phyloP scores from a whole-genome alignment of 2,888 invertebrate genomes.

The Euplexia lucipara region DNA sequence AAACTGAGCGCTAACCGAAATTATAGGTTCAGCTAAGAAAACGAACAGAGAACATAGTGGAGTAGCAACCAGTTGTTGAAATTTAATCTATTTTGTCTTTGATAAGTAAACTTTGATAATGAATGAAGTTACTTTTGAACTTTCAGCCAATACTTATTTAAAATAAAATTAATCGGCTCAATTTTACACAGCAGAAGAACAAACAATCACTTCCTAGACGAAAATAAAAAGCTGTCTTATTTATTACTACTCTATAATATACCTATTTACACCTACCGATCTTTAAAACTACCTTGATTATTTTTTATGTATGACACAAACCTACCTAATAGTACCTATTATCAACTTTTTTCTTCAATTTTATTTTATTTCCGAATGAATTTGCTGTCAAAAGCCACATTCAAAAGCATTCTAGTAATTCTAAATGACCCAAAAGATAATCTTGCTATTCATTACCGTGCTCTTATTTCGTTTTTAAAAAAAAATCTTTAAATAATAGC shows the following conservation, averaged over 20 bases:
- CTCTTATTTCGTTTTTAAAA: not conserved
- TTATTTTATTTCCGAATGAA: constrained; percentile 4
- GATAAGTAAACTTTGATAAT: no score
- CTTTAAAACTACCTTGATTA: not conserved
- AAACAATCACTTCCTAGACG: no score
- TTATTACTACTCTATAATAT: no score
- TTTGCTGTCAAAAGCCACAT: constrained; percentile 11
- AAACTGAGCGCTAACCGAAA: constrained; percentile 85
- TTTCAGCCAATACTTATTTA: no score
- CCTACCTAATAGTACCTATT: not conserved
- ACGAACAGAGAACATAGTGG: constrained; percentile 74
- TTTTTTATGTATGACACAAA: not conserved
- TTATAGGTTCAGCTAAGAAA: constrained; percentile 81
- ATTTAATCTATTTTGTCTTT: constrained; percentile 4
- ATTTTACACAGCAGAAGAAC: no score
- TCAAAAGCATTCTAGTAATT: no score
- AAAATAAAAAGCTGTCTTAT: not conserved
- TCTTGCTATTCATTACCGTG: no score
- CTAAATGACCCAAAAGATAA: constrained; percentile 3
- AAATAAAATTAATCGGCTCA: no score
- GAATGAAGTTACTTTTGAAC: not conserved
- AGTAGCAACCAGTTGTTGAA: constrained; percentile 61
- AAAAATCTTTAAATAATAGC: constrained; percentile 14
- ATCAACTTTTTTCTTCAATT: constrained; percentile 4
- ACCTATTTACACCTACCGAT: no score